Evolutionary conservation across 2,113 vertebrate species (phyloP).

Genomic region (Loxodonta africana): DNA sequence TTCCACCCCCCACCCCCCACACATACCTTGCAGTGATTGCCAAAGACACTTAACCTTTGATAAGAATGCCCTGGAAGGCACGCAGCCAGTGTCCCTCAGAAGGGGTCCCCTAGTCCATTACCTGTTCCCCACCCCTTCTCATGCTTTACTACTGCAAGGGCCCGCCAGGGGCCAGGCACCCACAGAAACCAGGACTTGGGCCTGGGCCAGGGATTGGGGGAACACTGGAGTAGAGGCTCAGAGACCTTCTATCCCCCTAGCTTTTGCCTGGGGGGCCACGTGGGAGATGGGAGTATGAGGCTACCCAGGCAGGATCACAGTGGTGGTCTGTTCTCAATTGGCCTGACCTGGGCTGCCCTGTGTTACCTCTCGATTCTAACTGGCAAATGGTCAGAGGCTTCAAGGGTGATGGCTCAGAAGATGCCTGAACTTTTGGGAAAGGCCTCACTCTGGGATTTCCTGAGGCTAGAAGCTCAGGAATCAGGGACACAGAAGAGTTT

Average conservation of each 20-base stretch:
- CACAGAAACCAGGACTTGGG: fast-evolving
- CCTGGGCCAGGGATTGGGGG: fast-evolving
- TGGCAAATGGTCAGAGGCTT: neutral
- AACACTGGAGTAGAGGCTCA: neutral
- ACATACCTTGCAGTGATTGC: too few species aligned
- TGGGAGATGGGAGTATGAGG: too few species aligned
- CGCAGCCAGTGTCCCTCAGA: neutral
- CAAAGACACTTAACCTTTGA: conserved; percentile 94
- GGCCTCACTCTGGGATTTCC: neutral
- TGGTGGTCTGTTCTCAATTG: neutral
- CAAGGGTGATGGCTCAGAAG: neutral
- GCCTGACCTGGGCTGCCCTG: neutral
- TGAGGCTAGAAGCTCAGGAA: neutral
- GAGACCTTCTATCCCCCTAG: too few species aligned
- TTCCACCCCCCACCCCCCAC: neutral
- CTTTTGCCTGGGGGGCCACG: too few species aligned
- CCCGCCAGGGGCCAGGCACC: neutral
- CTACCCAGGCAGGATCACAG: too few species aligned
- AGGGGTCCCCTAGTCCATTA: fast-evolving
- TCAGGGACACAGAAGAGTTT: neutral
- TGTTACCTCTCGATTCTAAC: neutral
- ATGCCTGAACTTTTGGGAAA: neutral
- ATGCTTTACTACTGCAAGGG: neutral
- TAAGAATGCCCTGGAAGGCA: conserved; percentile 93
- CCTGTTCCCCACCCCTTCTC: fast-evolving